phyloP scores from a whole-genome alignment of 2,888 invertebrate genomes.

The Trichacis sp. region DNA sequence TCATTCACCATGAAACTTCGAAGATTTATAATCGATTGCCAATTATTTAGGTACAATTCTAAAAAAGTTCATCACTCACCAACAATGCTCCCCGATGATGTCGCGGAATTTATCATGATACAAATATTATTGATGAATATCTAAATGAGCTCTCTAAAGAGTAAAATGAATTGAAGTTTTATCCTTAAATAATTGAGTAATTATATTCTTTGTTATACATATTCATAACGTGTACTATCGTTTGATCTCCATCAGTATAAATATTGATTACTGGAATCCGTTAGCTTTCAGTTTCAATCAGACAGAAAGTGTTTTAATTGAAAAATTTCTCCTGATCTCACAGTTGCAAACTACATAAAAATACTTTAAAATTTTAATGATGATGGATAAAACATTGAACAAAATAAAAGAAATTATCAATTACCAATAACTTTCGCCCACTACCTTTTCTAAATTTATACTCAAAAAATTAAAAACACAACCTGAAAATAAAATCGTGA shows the following conservation, averaged over 20 bases:
- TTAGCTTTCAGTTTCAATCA: not conserved
- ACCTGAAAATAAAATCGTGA: too few species aligned
- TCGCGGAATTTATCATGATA: too few species aligned
- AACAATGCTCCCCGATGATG: too few species aligned
- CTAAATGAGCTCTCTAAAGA: slow-evolving; percentile 16
- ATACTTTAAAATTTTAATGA: not conserved
- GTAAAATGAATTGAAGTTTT: not conserved
- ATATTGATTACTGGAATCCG: not conserved
- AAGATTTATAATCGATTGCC: too few species aligned
- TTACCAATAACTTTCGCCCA: not conserved
- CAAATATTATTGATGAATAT: slow-evolving; percentile 14
- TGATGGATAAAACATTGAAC: not conserved
- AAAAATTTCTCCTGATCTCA: not conserved
- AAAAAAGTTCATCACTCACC: too few species aligned
- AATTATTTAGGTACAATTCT: too few species aligned
- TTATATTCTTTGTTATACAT: not conserved
- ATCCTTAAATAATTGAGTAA: too few species aligned
- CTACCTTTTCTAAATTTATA: too few species aligned
- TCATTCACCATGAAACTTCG: too few species aligned
- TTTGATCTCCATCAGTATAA: not conserved
- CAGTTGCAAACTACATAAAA: not conserved
- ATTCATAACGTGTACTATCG: not conserved
- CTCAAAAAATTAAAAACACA: too few species aligned
- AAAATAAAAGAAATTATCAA: not conserved
- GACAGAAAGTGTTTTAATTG: not conserved